Percentiles rank a stretch among this genome's conserved stretches.
These are phyloP conservation scores for Porites evermanni DNA, from an alignment of 92 coral and sea anemone genomes.

Conservation along the genomic window DNA sequence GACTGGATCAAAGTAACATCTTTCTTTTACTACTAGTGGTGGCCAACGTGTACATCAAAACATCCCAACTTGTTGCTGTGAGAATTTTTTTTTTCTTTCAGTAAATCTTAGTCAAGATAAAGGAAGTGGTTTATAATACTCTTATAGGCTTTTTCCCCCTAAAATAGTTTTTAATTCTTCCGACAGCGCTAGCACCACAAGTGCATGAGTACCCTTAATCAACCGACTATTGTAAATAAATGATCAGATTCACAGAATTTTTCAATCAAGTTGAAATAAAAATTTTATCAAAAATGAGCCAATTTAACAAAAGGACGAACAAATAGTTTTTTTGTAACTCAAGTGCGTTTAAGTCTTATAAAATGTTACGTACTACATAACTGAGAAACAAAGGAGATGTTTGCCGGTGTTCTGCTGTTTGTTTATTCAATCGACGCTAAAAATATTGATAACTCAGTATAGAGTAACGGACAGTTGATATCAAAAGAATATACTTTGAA, in stretches of 20 bases:
- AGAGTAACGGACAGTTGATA: neutral
- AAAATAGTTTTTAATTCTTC: neutral
- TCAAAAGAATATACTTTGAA: neutral
- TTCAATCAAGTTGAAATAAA: neutral
- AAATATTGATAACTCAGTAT: neutral
- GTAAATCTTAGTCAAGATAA: slow-evolving; percentile 1
- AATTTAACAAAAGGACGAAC: too few species aligned
- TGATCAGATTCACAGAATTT: neutral
- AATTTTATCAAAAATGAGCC: neutral
- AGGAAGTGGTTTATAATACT: slow-evolving; percentile 16
- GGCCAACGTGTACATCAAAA: neutral
- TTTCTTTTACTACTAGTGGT: neutral
- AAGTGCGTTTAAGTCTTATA: neutral
- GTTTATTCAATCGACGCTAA: neutral
- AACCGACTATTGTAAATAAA: neutral
- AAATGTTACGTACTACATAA: neutral
- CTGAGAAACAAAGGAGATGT: neutral
- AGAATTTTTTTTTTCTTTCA: neutral
- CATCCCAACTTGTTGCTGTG: neutral
- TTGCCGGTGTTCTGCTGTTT: slow-evolving; percentile 2
- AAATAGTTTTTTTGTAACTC: too few species aligned
- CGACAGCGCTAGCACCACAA: neutral
- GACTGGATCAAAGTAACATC: neutral
- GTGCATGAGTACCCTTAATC: neutral
- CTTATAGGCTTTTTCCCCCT: neutral